Evolutionary conservation across 2,113 vertebrate genomes (phyloP).

Genomic region (Coptodon rendalli): DNA sequence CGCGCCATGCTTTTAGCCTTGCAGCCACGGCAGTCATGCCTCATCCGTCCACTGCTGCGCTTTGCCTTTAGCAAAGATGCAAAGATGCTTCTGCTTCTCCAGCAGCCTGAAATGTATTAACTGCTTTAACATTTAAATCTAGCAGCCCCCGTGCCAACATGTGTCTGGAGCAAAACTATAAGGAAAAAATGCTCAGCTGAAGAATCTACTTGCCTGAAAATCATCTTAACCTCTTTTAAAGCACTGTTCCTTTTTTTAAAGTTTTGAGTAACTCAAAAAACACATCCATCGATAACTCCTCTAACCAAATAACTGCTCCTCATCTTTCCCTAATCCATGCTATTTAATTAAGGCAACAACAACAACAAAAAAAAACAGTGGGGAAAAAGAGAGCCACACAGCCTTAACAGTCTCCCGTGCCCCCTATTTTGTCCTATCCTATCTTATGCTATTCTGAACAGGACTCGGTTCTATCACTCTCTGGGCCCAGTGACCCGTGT

Average conservation of each 20-base stretch:
- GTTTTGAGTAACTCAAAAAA: not conserved
- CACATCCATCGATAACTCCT: slow-evolving; percentile 9
- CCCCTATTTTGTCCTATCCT: slow-evolving; percentile 55
- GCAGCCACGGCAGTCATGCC: slow-evolving; percentile 10
- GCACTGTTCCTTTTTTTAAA: not conserved
- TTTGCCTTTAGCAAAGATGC: not conserved
- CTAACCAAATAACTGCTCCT: slow-evolving; percentile 3
- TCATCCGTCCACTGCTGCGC: slow-evolving; percentile 11
- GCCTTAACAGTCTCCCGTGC: slow-evolving; percentile 51
- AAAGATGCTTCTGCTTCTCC: slow-evolving; percentile 18
- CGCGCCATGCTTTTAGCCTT: slow-evolving; percentile 1
- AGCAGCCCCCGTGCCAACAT: not conserved
- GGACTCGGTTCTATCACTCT: slow-evolving; percentile 99
- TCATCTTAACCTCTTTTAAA: not conserved
- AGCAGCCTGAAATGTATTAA: slow-evolving; percentile 11
- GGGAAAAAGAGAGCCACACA: not conserved
- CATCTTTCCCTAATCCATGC: slow-evolving; percentile 21
- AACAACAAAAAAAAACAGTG: not conserved
- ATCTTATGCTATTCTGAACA: slow-evolving; percentile 88
- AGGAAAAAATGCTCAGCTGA: not conserved
- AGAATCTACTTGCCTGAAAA: not conserved
- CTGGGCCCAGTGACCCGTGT: slow-evolving; percentile 95
- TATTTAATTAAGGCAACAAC: not conserved
- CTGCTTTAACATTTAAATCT: not conserved
- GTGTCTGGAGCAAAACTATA: not conserved